Evolutionary conservation across 2,113 vertebrate species (phyloP).

Genomic region (Thamnophis sirtalis): DNA sequence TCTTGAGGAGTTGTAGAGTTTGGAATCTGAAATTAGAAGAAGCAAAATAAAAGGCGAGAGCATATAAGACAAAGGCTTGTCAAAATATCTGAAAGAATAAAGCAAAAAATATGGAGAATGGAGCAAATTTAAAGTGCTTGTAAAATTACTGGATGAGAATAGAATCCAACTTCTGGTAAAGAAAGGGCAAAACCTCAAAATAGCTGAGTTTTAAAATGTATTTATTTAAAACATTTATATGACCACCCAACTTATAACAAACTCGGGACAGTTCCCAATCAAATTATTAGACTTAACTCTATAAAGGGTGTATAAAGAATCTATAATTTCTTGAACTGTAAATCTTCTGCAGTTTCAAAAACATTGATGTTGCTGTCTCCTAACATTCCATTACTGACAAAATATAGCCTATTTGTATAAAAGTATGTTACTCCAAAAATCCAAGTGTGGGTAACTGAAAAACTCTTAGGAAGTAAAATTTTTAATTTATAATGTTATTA

Average conservation of each 20-base stretch:
- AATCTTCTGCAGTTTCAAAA: not conserved
- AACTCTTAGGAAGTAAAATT: not conserved
- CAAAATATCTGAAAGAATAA: constrained; percentile 1
- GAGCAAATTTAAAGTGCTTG: fast-evolving
- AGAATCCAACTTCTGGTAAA: constrained; percentile 15
- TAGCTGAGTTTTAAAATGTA: not conserved
- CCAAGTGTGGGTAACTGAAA: not conserved
- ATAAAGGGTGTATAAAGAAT: not conserved
- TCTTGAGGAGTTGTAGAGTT: not conserved
- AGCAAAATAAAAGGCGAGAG: not conserved
- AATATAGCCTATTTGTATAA: not conserved
- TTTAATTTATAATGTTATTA: not conserved
- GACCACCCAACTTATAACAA: not conserved
- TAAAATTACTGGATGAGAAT: not conserved
- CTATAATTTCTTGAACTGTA: not conserved
- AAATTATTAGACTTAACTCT: not conserved
- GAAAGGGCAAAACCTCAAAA: not conserved
- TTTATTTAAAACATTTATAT: too few species aligned
- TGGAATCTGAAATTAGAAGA: not conserved
- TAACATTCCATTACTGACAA: not conserved
- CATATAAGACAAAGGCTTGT: not conserved
- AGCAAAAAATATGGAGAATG: not conserved
- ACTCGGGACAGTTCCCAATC: not conserved
- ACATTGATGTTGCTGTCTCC: not conserved
- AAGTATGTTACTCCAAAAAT: not conserved